phyloP scores from a whole-genome alignment of 2,113 vertebrate genomes.

The Scartelaos histophorus region DNA sequence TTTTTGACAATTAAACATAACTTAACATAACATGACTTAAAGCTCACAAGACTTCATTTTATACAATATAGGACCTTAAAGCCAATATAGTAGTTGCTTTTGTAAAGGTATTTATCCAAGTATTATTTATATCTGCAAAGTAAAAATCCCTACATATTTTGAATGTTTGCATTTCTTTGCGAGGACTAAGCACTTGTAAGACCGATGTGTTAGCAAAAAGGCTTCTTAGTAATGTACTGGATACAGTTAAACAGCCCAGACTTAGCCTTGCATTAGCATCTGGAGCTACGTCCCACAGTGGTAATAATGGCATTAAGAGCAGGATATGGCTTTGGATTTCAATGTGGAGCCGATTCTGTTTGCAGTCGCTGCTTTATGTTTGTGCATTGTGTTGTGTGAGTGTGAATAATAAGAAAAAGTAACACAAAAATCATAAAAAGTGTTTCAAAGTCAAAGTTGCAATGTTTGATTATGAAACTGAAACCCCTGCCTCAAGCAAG shows the following conservation, averaged over 20 bases:
- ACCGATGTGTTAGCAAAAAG: background rate
- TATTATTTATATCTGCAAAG: background rate
- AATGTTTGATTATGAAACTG: too few species aligned
- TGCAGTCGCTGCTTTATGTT: slow-evolving; percentile 2
- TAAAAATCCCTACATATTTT: background rate
- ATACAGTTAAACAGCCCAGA: slow-evolving; percentile 1
- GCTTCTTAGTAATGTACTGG: background rate
- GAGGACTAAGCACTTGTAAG: background rate
- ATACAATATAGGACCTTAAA: background rate
- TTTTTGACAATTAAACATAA: too few species aligned
- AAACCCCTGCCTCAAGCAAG: too few species aligned
- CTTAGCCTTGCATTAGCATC: background rate
- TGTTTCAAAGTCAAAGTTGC: too few species aligned
- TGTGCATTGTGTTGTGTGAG: background rate
- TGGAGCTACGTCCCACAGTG: background rate
- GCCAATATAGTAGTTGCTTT: background rate
- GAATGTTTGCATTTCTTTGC: background rate
- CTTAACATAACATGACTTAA: too few species aligned
- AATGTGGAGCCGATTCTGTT: slow-evolving; percentile 44
- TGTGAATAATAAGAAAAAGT: background rate
- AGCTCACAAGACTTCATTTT: too few species aligned
- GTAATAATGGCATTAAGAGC: slow-evolving; percentile 42
- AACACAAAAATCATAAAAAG: too few species aligned
- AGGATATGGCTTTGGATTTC: slow-evolving; percentile 26
- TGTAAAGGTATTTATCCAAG: background rate